Conservation (phyloP, 2,113 vertebrate genomes). For the Amia ocellicauda region DNA sequence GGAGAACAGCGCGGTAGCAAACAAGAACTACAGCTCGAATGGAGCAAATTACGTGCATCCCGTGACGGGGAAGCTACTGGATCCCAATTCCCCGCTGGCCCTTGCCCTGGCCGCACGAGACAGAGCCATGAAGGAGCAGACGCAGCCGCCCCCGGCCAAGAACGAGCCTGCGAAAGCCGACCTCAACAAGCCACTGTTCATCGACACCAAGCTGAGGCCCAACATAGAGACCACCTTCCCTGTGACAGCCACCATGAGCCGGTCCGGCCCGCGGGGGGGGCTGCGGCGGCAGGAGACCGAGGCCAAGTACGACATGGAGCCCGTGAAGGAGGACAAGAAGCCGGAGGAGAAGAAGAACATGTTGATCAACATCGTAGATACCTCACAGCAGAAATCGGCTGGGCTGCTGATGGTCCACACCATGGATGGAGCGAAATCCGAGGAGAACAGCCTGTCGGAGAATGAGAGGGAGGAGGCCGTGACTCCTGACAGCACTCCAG, state of each 20-base stretch:
- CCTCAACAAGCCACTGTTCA: constrained; percentile 92
- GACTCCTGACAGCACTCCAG: constrained; percentile 51
- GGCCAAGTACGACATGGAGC: constrained; percentile 78
- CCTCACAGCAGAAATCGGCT: constrained; percentile 77
- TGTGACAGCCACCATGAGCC: constrained; percentile 60
- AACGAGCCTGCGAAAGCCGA: constrained; percentile 82
- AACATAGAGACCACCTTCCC: constrained; percentile 75
- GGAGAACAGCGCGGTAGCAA: constrained; percentile 61
- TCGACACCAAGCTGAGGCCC: constrained; percentile 92
- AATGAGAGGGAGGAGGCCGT: constrained; percentile 50
- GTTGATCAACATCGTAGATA: constrained; percentile 72
- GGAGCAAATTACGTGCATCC: constrained; percentile 83
- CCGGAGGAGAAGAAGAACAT: constrained; percentile 81
- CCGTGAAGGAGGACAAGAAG: constrained; percentile 64
- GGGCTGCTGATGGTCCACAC: constrained; percentile 95
- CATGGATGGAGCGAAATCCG: constrained; percentile 51
- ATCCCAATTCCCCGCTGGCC: constrained; percentile 87
- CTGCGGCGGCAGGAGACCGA: constrained; percentile 80
- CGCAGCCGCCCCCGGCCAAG: constrained; percentile 74
- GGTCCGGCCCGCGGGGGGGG: constrained; percentile 67
- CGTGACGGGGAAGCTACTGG: constrained; percentile 82
- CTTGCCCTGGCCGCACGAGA: constrained; percentile 89
- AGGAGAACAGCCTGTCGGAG: constrained; percentile 54
- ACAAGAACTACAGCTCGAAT: constrained; percentile 62
- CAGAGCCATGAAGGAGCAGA: constrained; percentile 85